phyloP scores from a whole-genome alignment of 2,888 invertebrate genomes.

The Lasioglossum leucozonium region DNA sequence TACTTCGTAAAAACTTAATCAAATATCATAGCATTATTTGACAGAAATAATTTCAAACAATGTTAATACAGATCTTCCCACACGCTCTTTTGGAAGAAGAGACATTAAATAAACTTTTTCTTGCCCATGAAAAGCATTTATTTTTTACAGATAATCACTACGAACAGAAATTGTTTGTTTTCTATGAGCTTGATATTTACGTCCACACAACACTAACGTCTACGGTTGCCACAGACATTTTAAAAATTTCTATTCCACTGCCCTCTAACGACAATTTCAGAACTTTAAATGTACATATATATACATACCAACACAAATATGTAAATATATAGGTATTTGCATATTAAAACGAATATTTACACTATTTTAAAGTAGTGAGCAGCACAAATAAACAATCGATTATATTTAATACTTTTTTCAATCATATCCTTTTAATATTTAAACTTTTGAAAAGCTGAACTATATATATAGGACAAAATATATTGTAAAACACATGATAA shows the following conservation, averaged over 20 bases:
- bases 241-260: slow-evolving; percentile 36
- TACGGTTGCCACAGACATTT: slow-evolving; percentile 45
- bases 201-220: slow-evolving; percentile 23
- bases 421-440: neutral
- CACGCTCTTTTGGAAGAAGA: neutral
- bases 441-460: neutral
- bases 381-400: neutral
- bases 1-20: slow-evolving; percentile 18
- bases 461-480: neutral
- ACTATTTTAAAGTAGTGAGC: neutral
- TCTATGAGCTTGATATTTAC: slow-evolving; percentile 21
- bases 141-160: neutral
- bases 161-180: slow-evolving; percentile 19
- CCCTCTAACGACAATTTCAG: slow-evolving; percentile 10
- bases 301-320: neutral
- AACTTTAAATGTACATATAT: slow-evolving; percentile 1
- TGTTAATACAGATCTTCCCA: slow-evolving; percentile 16
- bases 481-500: neutral
- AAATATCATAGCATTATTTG: slow-evolving; percentile 18
- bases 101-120: neutral
- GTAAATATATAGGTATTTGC: neutral
- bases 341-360: neutral
- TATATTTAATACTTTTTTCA: neutral
- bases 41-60: slow-evolving; percentile 19
- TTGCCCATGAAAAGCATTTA: neutral